phyloP scores from a whole-genome alignment of 2,797 vertebrate genomes.

The Benthosema pterotum region DNA sequence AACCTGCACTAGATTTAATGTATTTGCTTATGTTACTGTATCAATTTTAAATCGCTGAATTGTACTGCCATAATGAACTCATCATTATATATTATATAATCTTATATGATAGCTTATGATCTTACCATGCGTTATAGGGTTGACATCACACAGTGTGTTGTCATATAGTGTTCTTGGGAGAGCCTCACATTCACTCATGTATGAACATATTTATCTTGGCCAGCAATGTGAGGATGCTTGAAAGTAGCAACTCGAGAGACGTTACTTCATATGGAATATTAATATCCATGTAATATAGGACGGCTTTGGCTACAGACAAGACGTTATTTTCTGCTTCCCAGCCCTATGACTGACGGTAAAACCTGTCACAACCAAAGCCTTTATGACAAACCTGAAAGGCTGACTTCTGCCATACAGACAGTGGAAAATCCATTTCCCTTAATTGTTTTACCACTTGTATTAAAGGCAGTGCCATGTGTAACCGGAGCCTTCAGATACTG shows the following conservation, averaged over 20 bases:
- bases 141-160: background rate
- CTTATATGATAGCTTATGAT: background rate
- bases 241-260: no score
- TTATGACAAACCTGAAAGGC: constrained; percentile 47
- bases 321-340: background rate
- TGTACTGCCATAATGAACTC: no score
- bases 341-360: background rate
- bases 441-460: constrained; percentile 93
- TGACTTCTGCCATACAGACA: constrained; percentile 67
- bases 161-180: background rate
- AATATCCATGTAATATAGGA: no score
- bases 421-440: constrained; percentile 91
- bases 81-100: no score
- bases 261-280: no score
- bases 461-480: constrained; percentile 82
- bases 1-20: no score
- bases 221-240: no score
- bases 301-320: no score
- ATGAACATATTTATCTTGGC: no score
- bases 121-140: background rate
- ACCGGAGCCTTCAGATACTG: constrained; percentile 86
- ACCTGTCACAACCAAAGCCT: constrained; percentile 50
- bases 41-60: no score
- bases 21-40: no score
- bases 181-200: background rate